phyloP scores from a whole-genome alignment of 1,140 invertebrate species.

The Hesperophylax magnus region DNA sequence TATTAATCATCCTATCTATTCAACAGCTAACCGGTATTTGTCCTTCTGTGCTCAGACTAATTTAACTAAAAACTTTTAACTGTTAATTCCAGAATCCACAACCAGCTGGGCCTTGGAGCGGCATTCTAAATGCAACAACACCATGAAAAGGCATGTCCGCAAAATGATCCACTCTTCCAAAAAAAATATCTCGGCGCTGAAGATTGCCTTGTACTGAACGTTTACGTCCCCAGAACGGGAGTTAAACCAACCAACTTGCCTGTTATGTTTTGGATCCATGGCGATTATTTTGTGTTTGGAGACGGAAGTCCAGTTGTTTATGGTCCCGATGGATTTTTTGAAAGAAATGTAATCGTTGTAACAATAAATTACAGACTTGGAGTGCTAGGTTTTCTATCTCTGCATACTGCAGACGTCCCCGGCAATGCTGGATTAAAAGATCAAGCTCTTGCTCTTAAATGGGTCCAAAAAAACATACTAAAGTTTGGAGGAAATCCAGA shows the following conservation, averaged over 20 bases:
- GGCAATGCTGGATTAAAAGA: constrained; percentile 58
- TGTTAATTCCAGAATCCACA: constrained; percentile 63
- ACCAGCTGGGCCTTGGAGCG: constrained; percentile 66
- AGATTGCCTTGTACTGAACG: constrained; percentile 62
- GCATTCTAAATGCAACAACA: constrained; percentile 67
- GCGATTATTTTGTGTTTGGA: constrained; percentile 9
- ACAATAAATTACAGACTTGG: constrained; percentile 69
- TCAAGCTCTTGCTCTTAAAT: constrained; percentile 61
- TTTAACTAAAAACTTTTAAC: no score
- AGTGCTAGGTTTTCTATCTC: constrained; percentile 71
- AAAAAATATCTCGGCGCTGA: constrained; percentile 56
- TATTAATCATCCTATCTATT: no score
- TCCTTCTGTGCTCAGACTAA: no score
- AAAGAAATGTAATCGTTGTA: constrained; percentile 68
- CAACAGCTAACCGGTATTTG: no score
- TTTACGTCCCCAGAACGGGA: constrained; percentile 60
- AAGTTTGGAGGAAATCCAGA: constrained; percentile 67
- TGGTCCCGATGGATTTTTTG: constrained; percentile 64
- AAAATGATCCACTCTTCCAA: constrained; percentile 38
- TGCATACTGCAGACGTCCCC: constrained; percentile 64
- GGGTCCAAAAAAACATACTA: constrained; percentile 70
- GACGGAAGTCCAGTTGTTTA: constrained; percentile 6
- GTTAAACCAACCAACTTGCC: constrained; percentile 56
- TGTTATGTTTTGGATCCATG: constrained; percentile 26
- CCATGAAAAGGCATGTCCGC: constrained; percentile 62